Evolutionary conservation across 2,113 vertebrate genomes (phyloP).

Genomic region (Rafetus swinhoei): DNA sequence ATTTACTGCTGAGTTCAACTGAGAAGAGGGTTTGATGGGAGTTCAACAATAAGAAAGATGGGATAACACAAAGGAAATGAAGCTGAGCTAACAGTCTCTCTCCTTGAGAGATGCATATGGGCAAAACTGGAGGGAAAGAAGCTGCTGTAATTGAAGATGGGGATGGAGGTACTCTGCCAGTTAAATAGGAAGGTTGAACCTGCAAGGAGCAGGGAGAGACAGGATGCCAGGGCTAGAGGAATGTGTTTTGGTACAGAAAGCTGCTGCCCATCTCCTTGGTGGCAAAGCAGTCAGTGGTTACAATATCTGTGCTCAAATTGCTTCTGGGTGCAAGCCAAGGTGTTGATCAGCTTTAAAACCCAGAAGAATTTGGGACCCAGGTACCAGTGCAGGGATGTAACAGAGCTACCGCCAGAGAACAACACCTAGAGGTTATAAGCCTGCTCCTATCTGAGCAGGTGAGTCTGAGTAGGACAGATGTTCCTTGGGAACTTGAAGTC

Average conservation of each 20-base stretch:
- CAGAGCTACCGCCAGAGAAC: too few species aligned
- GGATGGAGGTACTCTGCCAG: neutral
- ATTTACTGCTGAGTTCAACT: conserved; percentile 51
- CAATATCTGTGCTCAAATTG: neutral
- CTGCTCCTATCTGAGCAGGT: too few species aligned
- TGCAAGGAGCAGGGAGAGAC: neutral
- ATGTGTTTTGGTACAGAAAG: neutral
- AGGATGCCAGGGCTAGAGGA: neutral
- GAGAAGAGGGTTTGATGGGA: conserved; percentile 35
- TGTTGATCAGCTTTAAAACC: neutral
- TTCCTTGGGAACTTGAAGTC: too few species aligned
- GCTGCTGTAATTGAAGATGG: neutral
- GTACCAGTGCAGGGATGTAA: neutral
- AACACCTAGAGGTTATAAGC: too few species aligned
- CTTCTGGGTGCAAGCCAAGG: neutral
- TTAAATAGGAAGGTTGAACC: neutral
- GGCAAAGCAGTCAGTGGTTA: neutral
- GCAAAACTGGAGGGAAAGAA: neutral
- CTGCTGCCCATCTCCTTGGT: neutral
- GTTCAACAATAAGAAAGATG: conserved; percentile 17
- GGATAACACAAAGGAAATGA: conserved; percentile 16
- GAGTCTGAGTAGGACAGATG: too few species aligned
- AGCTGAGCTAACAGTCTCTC: conserved; percentile 28
- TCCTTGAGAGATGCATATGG: neutral
- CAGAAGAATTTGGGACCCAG: neutral